Percentiles rank a stretch among this genome's conserved stretches.
phyloP scores from a whole-genome alignment of 2,888 invertebrate genomes.

The Pollenia amentaria region DNA sequence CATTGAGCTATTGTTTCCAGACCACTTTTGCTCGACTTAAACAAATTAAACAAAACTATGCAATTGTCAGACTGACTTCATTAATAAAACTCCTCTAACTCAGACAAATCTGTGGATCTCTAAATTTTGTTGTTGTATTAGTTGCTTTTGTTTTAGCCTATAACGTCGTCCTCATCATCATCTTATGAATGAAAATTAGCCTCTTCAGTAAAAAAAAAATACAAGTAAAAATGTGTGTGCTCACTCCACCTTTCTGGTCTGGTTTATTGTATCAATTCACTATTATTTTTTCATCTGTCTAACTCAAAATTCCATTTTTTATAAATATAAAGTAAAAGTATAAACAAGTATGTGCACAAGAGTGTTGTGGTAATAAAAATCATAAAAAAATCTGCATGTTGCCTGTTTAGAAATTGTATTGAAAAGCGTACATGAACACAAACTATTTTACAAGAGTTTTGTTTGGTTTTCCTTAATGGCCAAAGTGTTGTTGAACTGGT shows the following conservation, averaged over 20 bases:
- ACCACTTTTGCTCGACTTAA: conserved; percentile 21
- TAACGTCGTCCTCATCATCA: conserved; percentile 13
- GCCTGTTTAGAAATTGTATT: conserved; percentile 32
- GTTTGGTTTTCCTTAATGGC: conserved; percentile 66
- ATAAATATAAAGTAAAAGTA: conserved; percentile 32
- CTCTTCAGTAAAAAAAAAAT: not conserved
- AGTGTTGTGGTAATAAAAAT: conserved; percentile 1
- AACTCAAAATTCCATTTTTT: conserved; percentile 37
- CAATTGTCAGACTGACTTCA: not conserved
- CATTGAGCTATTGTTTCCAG: not conserved
- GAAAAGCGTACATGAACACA: conserved; percentile 37
- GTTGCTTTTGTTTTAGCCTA: conserved; percentile 24
- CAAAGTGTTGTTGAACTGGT: conserved; percentile 73
- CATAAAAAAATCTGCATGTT: conserved; percentile 55
- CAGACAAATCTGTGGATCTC: not conserved
- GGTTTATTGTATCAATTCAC: conserved; percentile 57
- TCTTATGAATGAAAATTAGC: conserved; percentile 62
- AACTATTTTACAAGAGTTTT: conserved; percentile 56
- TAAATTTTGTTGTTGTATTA: conserved; percentile 17
- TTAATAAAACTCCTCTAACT: conserved; percentile 8
- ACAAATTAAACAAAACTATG: conserved; percentile 18
- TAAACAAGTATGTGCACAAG: conserved; percentile 7
- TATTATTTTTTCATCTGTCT: conserved; percentile 10
- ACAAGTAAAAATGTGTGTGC: not conserved
- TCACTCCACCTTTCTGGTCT: conserved; percentile 40